Evolutionary conservation across 2,797 vertebrate species (phyloP), one percentile per base, ranked within the genome.

Genomic region (Rhinichthys osculus): DNA sequence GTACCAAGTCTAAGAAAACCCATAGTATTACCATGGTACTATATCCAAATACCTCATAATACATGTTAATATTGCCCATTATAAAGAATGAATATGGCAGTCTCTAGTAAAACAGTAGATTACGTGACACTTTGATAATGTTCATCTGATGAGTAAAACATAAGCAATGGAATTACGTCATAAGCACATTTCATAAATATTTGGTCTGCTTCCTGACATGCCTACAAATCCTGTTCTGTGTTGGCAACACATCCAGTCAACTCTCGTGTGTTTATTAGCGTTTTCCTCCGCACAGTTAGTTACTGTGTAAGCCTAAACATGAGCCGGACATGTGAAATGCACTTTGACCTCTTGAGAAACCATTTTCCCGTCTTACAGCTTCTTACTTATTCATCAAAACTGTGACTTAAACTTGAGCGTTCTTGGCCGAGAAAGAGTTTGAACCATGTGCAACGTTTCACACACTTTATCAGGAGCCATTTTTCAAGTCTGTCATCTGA

Each of bases 401-500:
- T 54, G 27, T 21, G 42, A 42, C 50, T 76, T 62, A 38, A 66
- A 81, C 9, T 72, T 30, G 8, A 59, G 16, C 27, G 42, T 88
- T 80, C 27, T 77, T 72, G 81, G 54, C 79, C 44, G 71, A 66
- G 85, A 66, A 42, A 7, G 44, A n/a, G 74, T 82, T 82, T 85
- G 81, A 59, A 57, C 77, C 70, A 72, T 86, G 82, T 81, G 86
- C 57, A 84, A 81, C 70, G 89, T 78, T 90, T 90, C 85, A 84
- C 81, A 82, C 8, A 42, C 83, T 74, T 87, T 85, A 86, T 82
- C 69, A 73, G 79, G 54, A 59, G 40, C 52, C 62, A 78, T 86
- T 84, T 81, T 44, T 84, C 78, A 83, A 79, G 83, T 85, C 50
- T 74, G 78, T 62, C 72, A 78, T 16, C 42, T 27, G 70, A 69